A percentile compares a stretch with the other conserved stretches of the same genome.
These are phyloP conservation scores for Lutjanus argentimaculatus DNA, from an alignment of 2,797 vertebrate genomes.

Conservation along the genomic window DNA sequence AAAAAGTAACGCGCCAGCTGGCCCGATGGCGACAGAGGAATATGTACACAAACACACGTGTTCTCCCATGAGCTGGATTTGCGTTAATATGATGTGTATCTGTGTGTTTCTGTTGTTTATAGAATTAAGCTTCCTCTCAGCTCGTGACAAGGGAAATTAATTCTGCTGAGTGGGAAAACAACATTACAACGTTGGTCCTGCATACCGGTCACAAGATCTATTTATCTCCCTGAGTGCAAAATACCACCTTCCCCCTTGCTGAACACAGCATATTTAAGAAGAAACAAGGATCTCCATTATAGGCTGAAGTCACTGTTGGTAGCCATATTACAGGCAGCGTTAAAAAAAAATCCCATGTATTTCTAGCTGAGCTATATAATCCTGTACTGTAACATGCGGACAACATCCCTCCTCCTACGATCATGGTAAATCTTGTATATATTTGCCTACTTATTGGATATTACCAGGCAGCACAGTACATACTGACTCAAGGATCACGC, in stretches of 20 bases:
- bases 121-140: constrained; percentile 50
- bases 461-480: constrained; percentile 41
- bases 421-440: constrained; percentile 52
- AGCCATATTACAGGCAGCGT: background rate
- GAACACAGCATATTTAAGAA: constrained; percentile 18
- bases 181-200: constrained; percentile 19
- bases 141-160: constrained; percentile 58
- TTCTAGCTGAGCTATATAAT: constrained; percentile 26
- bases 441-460: constrained; percentile 73
- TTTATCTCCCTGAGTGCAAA: constrained; percentile 34
- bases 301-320: background rate
- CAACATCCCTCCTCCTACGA: constrained; percentile 29
- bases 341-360: constrained; percentile 9
- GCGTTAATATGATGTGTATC: constrained; percentile 47
- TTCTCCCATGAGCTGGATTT: constrained; percentile 52
- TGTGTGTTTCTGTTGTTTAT: constrained; percentile 48
- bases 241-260: constrained; percentile 16
- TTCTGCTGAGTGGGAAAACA: constrained; percentile 40
- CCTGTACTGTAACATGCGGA: constrained; percentile 16
- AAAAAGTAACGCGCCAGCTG: constrained; percentile 50
- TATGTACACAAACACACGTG: constrained; percentile 22
- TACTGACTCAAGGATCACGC: constrained; percentile 63
- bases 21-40: constrained; percentile 28
- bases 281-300: constrained; percentile 17
- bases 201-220: constrained; percentile 12